Conservation (phyloP, 2,113 vertebrate species). For the Apaloderma vittatum region DNA sequence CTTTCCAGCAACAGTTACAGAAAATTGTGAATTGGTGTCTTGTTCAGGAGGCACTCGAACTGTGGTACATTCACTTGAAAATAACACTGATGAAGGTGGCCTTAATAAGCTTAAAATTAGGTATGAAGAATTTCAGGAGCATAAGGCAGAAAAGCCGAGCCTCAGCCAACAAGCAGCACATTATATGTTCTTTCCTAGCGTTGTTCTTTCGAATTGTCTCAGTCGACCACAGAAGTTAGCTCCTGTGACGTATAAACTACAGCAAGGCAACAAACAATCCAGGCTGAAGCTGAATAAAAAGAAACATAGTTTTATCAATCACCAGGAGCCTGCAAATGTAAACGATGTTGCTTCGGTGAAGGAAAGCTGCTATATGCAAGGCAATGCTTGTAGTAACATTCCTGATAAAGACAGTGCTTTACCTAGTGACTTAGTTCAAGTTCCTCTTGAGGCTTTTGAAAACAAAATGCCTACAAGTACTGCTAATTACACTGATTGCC, state of each 20-base stretch:
- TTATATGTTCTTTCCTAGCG: slow-evolving; percentile 98
- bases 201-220: slow-evolving; percentile 98
- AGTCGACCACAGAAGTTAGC: slow-evolving; percentile 88
- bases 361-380: slow-evolving; percentile 78
- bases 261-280: slow-evolving; percentile 84
- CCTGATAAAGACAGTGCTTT: slow-evolving; percentile 76
- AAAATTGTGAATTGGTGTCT: slow-evolving; percentile 79
- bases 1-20: slow-evolving; percentile 79
- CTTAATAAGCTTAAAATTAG: slow-evolving; percentile 95
- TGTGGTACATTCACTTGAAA: slow-evolving; percentile 79
- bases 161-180: slow-evolving; percentile 95
- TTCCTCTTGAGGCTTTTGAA: slow-evolving; percentile 78
- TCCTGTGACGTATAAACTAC: slow-evolving; percentile 82
- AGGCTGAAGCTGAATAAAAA: slow-evolving; percentile 89
- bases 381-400: slow-evolving; percentile 73
- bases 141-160: slow-evolving; percentile 91
- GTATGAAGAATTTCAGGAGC: slow-evolving; percentile 97
- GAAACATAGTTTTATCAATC: slow-evolving; percentile 75
- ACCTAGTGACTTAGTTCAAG: slow-evolving; percentile 76
- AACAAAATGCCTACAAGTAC: slow-evolving; percentile 77
- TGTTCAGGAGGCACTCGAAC: slow-evolving; percentile 79
- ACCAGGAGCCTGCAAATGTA: slow-evolving; percentile 69
- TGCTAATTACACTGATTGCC: slow-evolving; percentile 75
- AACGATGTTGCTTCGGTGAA: slow-evolving; percentile 72
- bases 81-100: slow-evolving; percentile 84